Evolutionary conservation across 1,140 invertebrate genomes (phyloP), one percentile per base, ranked within the genome.

Genomic region (Neodiprion lecontei): DNA sequence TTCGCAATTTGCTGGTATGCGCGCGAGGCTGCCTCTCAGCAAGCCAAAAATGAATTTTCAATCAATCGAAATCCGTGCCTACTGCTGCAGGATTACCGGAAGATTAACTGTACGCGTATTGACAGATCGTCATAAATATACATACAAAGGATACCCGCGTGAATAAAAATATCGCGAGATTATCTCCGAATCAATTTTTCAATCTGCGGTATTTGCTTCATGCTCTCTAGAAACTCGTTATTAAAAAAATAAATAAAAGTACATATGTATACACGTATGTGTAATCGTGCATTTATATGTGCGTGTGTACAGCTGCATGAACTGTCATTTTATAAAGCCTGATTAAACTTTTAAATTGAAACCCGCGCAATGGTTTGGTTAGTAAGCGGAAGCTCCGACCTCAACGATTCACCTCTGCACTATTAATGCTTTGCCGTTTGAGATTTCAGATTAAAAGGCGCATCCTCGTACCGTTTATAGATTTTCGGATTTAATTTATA

Each of bases 311-410:
- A 14, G 70, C 72, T 77, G 73, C 73, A 78, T 76, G 78, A 79
- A 79, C 78, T 75, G 83, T 82, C 87, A 85, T 88, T 88, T 85
- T 86, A 86, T 85, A 86, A 84, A 81, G 77, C 74, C 83, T 85
- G 87, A 89, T 89, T 89, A 88, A 89, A 88, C 87, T 89, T 89
- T 86, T 87, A 89, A 88, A 89, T 89, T 84, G 76, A 85, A 85
- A 40, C 28, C 28, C 79, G 83, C 80, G 81, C 82, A 84, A 83
- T 80, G 81, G 82, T 81, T 85, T 81, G 81, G 79, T 87, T 84
- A 84, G 83, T 83, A 84, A 85, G 80, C 87, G 88, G 88, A 89
- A 88, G 84, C 87, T 82, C 82, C 85, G 87, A 88, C 87, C 88
- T 80, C 83, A 81, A 81, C 73, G 86, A 82, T 83, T 89, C 87